Evolutionary conservation across 2,113 vertebrate species (phyloP).

Genomic region (Rallus limicola): DNA sequence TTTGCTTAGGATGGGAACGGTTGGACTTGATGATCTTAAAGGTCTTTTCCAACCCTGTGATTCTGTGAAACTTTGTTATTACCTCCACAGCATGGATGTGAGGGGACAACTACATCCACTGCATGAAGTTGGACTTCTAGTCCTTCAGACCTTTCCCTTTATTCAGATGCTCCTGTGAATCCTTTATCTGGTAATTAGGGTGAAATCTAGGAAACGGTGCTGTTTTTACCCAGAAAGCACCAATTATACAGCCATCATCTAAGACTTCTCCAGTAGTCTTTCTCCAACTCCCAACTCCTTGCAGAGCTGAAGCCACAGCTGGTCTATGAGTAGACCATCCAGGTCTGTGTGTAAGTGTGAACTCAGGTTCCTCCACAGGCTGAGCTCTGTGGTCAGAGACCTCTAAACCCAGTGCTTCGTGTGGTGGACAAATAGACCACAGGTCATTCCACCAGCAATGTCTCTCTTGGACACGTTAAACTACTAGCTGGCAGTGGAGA

Average conservation of each 20-base stretch:
- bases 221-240: neutral
- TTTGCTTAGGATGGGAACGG: no score
- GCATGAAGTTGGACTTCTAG: neutral
- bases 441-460: rapidly evolving
- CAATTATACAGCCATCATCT: neutral
- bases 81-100: rapidly evolving
- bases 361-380: neutral
- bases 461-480: neutral
- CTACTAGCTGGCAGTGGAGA: neutral
- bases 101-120: neutral
- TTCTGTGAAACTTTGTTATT: neutral
- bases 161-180: neutral
- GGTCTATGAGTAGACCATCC: rapidly evolving
- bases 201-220: neutral
- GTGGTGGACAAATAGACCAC: neutral
- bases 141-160: neutral
- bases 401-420: neutral
- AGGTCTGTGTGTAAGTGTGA: neutral
- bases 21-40: no score
- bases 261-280: neutral
- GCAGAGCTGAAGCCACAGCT: neutral
- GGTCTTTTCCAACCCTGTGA: no score
- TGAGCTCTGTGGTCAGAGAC: neutral
- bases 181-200: neutral
- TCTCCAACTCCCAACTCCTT: neutral